Evolutionary conservation across 2,888 invertebrate genomes (phyloP), one percentile per base, ranked within the genome.

Genomic region (Oligia strigilis): DNA sequence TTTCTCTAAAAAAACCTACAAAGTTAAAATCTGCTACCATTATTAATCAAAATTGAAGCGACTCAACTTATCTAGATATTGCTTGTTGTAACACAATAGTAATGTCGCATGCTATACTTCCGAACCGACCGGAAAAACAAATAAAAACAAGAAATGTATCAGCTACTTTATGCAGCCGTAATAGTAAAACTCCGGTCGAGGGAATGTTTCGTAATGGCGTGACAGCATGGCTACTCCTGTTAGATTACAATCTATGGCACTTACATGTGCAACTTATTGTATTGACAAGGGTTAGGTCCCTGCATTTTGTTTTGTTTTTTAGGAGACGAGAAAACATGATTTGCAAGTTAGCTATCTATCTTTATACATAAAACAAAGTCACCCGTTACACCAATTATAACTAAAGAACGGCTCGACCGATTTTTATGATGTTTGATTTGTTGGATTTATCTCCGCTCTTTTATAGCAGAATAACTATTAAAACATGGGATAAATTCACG

Each of bases 231-330:
- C 72, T 52, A 73, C 58, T 73, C 14, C 5, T n/a, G 65, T 5
- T 17, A 65, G 72, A 84, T 78, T n/a, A 75, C 23, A 75, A 84
- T 78, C 77, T 75, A 82, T 82, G 83, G 82, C 67, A 64, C 65
- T 72, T 46, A 52, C 58, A 75, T 78, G 77, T 73, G 43, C 78
- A 71, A 78, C 62, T 72, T 85, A 75, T 43, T 62, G 17, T 29
- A 64, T 72, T 77, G 60, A 81, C 76, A 66, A 46, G 40, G 70
- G 43, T 80, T 23, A 36, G 23, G n/a, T 40, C n/a, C 23, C 17
- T 23, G 40, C 11, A n/a, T 55, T 40, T 58, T 17, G 4, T 40
- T 55, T n/a, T 72, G 14, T 55, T 8, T 71, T 23, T 23, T 14
- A 36, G 4, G 23, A 29, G 8, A 9, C 4, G 14, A 55, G 52